Evolutionary conservation across 1,140 invertebrate genomes (phyloP), one percentile per base, ranked within the genome.

Genomic region (Tetramorium alpestre): DNA sequence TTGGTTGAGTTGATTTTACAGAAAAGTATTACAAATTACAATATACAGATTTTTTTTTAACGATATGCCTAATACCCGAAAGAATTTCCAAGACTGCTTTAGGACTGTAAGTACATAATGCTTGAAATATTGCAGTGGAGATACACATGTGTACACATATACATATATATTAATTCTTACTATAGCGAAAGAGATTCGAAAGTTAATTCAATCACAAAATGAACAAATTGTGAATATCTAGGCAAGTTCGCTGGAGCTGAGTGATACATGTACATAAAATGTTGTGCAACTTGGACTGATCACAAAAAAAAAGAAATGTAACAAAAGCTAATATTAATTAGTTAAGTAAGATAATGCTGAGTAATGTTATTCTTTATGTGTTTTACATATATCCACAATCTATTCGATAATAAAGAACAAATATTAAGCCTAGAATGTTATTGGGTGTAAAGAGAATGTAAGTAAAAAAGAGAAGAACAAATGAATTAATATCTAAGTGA

Each of bases 301-400:
- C 70, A 92, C 84, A 90, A 84, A 91, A 87, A 87, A 90, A 25
- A 41, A 41, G 51, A 70, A 49, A 72, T 92, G 90, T 93, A 93
- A 92, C 73, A 90, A 92, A 93, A 77, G 75, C 65, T 90, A 92
- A 89, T 49, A 88, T 91, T 90, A 72, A 93, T 91, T 93, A 90
- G 69, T 91, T 91, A 90, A 87, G 89, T 92, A 89, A 92, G 87
- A 86, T 77, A 67, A 92, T 93, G 91, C 89, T 87, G 91, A 90
- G 88, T 92, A 93, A 92, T 88, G 91, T 91, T 93, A 89, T 92
- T 92, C 90, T 91, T 85, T 87, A 90, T 90, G 92, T 94, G 91
- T 93, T 93, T 94, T 91, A 91, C 88, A 86, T 93, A 91, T 92
- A 93, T 93, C 91, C 89, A 92, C 86, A 91, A 94, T 91, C 92